phyloP scores from a whole-genome alignment of 1,140 invertebrate species.

The Anagrus nilaparvatae region DNA sequence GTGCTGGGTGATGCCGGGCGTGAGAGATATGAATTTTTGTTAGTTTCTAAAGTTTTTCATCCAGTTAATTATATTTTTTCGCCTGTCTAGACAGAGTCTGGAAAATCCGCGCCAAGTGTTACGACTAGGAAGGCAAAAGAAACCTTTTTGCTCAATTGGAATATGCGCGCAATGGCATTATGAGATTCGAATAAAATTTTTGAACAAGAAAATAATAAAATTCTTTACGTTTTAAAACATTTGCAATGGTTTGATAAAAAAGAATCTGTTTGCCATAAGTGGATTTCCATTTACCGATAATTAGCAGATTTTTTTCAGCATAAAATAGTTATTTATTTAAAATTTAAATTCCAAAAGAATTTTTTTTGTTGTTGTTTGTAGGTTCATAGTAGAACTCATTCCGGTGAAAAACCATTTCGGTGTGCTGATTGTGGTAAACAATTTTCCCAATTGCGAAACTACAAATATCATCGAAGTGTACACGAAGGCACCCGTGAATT shows the following conservation, averaged over 20 bases:
- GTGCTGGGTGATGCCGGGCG: too few relatives aligned
- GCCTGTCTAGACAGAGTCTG: too few relatives aligned
- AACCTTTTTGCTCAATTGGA: background rate
- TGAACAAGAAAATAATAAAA: too few relatives aligned
- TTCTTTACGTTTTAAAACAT: too few relatives aligned
- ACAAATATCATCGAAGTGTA: constrained; percentile 60
- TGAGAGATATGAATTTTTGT: too few relatives aligned
- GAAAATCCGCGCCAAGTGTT: background rate
- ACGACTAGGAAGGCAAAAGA: background rate
- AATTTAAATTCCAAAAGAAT: constrained; percentile 6
- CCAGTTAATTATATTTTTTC: too few relatives aligned
- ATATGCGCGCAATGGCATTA: background rate
- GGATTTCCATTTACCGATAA: background rate
- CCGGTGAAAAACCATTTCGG: constrained; percentile 53
- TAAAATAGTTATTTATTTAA: too few relatives aligned
- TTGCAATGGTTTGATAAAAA: too few relatives aligned
- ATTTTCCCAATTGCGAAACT: constrained; percentile 68
- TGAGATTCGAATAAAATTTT: too few relatives aligned
- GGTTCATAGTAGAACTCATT: constrained; percentile 32
- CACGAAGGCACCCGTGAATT: constrained; percentile 67
- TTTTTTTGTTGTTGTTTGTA: constrained; percentile 16
- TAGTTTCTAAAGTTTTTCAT: too few relatives aligned
- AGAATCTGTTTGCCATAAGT: background rate
- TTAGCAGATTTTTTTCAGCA: background rate
- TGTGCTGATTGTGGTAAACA: constrained; percentile 68